Evolutionary conservation across 2,113 vertebrate species (phyloP).

Genomic region (Corythornis cristatus): DNA sequence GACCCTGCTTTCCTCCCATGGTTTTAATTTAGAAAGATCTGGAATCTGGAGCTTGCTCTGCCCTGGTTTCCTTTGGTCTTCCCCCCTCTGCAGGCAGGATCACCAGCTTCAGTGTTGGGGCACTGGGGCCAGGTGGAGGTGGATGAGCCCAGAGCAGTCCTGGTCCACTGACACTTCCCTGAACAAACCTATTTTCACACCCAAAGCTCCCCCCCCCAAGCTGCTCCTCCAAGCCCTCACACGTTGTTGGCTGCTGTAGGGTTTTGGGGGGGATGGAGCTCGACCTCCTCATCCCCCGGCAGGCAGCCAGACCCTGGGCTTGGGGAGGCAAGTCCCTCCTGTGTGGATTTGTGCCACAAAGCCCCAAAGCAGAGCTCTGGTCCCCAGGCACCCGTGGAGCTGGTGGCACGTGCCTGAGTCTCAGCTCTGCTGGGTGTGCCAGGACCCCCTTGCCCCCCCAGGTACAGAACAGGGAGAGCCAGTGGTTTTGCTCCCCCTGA

Average conservation of each 20-base stretch:
- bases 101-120: accelerated
- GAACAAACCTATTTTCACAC: not conserved
- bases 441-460: accelerated
- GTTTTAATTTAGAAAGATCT: not conserved
- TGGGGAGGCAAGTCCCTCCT: not conserved
- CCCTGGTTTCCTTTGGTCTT: accelerated
- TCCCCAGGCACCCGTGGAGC: not conserved
- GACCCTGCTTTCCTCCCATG: not conserved
- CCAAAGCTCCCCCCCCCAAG: not conserved
- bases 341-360: not conserved
- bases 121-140: not conserved
- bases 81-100: not conserved
- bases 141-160: not conserved
- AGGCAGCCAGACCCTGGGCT: not conserved
- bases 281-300: accelerated
- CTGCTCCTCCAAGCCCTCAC: too few relatives aligned
- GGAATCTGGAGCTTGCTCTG: not conserved
- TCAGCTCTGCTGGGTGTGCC: accelerated
- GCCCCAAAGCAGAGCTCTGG: not conserved
- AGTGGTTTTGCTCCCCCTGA: not conserved
- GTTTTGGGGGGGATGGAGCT: not conserved
- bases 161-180: not conserved
- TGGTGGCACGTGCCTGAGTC: accelerated
- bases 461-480: not conserved
- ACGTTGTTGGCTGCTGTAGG: not conserved